phyloP scores from a whole-genome alignment of 2,113 vertebrate species.

The Muscicapa adusta region DNA sequence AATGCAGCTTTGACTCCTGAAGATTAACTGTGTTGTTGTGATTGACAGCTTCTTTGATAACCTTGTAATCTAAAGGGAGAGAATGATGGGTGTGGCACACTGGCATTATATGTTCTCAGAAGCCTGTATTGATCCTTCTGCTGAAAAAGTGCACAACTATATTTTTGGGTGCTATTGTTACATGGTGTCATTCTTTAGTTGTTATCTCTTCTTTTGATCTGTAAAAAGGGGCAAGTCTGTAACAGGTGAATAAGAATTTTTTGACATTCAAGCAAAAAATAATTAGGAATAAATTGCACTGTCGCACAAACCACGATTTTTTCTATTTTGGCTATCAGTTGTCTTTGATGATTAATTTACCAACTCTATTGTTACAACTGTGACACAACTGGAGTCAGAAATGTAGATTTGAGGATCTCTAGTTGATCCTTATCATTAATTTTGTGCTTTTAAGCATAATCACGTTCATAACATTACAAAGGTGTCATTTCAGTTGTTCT shows the following conservation, averaged over 20 bases:
- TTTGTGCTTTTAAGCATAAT: background rate
- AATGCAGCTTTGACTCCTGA: background rate
- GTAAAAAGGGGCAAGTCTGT: background rate
- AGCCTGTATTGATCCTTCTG: background rate
- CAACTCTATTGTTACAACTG: background rate
- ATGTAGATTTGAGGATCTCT: background rate
- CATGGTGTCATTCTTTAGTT: background rate
- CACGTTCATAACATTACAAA: background rate
- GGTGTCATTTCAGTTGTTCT: background rate
- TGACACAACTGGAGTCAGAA: background rate
- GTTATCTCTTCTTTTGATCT: background rate
- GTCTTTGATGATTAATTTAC: background rate
- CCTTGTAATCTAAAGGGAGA: background rate
- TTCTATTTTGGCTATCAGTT: background rate
- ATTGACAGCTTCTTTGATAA: constrained; percentile 6
- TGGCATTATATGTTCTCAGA: background rate
- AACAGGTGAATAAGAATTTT: background rate
- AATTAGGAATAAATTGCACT: background rate
- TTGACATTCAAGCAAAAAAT: background rate
- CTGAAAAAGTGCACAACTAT: background rate
- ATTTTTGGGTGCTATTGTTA: background rate
- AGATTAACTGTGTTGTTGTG: background rate
- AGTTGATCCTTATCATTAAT: background rate
- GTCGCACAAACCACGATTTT: background rate
- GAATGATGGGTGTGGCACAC: background rate